A percentile compares a stretch with the other conserved stretches of the same genome.
These are phyloP conservation scores for Leptestheria dahalacensis DNA, from an alignment of 1,140 invertebrate species.

Conservation along the genomic window DNA sequence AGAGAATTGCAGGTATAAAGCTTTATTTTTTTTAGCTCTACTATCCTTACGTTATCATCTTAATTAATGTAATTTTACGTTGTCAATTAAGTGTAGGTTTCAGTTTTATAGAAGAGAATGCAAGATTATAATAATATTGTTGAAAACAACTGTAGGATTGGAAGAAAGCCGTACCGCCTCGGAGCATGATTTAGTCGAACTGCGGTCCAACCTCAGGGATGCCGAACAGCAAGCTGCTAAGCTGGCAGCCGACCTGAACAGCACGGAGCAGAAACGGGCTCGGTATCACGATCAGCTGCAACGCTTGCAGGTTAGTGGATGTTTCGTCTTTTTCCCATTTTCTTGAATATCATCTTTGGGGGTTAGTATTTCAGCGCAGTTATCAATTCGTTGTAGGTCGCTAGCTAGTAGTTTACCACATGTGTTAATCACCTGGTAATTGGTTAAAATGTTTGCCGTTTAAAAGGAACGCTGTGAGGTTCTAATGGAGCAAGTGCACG, in stretches of 20 bases:
- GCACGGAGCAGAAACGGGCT: not conserved
- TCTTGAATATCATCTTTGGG: not conserved
- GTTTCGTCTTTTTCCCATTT: not conserved
- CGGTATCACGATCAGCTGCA: not conserved
- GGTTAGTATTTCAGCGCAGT: not conserved
- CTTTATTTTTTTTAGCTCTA: not conserved
- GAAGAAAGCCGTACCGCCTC: constrained; percentile 1
- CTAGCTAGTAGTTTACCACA: too few species aligned
- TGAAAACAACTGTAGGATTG: too few species aligned
- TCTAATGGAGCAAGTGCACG: constrained; percentile 4
- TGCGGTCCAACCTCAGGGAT: constrained; percentile 2
- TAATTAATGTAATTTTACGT: not conserved
- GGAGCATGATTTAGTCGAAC: not conserved
- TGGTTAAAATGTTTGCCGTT: too few species aligned
- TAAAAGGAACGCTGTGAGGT: constrained; percentile 5
- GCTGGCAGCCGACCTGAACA: not conserved
- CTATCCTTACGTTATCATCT: not conserved
- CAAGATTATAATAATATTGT: too few species aligned
- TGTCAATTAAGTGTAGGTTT: not conserved
- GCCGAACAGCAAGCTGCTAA: constrained; percentile 3
- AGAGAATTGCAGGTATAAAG: constrained; percentile 4
- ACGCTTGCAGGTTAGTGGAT: not conserved
- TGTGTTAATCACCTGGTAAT: too few species aligned
- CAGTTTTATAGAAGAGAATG: too few species aligned
- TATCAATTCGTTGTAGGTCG: too few species aligned